Conservation (phyloP, 1,140 invertebrate genomes). For the Acromyrmex heyeri region DNA sequence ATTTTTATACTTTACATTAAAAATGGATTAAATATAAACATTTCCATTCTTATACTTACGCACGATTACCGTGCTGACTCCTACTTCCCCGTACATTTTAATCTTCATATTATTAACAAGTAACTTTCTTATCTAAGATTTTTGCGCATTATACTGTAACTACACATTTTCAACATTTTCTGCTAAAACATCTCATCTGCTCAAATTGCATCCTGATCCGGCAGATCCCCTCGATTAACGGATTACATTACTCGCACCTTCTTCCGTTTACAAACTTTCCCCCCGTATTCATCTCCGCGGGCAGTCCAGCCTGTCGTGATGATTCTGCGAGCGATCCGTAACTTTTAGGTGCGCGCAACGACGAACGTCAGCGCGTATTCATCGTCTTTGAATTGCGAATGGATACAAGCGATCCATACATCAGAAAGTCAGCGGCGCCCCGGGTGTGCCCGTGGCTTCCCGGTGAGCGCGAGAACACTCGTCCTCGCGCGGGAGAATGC, state of each 20-base stretch:
- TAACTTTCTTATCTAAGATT: too few relatives aligned
- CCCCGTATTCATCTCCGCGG: neutral
- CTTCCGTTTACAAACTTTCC: slow-evolving; percentile 33
- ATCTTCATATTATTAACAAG: too few relatives aligned
- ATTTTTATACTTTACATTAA: too few relatives aligned
- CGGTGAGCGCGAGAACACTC: slow-evolving; percentile 43
- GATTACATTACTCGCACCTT: slow-evolving; percentile 39
- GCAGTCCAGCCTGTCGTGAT: neutral
- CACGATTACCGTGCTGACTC: too few relatives aligned
- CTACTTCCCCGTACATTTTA: too few relatives aligned
- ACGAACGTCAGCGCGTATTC: slow-evolving; percentile 28
- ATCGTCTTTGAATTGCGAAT: slow-evolving; percentile 41
- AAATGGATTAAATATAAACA: too few relatives aligned
- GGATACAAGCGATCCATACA: slow-evolving; percentile 78
- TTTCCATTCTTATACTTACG: too few relatives aligned
- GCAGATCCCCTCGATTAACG: neutral
- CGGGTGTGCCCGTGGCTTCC: slow-evolving; percentile 55
- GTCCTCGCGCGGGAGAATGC: slow-evolving; percentile 27
- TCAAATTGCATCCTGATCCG: neutral
- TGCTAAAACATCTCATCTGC: neutral
- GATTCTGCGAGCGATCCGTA: neutral
- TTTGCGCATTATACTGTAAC: too few relatives aligned
- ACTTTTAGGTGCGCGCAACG: slow-evolving; percentile 38
- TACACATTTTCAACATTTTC: neutral
- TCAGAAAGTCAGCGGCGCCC: slow-evolving; percentile 82